These are phyloP conservation scores for Pseudomyrmex pallidus DNA, from an alignment of 1,140 invertebrate species.

Conservation along the genomic window DNA sequence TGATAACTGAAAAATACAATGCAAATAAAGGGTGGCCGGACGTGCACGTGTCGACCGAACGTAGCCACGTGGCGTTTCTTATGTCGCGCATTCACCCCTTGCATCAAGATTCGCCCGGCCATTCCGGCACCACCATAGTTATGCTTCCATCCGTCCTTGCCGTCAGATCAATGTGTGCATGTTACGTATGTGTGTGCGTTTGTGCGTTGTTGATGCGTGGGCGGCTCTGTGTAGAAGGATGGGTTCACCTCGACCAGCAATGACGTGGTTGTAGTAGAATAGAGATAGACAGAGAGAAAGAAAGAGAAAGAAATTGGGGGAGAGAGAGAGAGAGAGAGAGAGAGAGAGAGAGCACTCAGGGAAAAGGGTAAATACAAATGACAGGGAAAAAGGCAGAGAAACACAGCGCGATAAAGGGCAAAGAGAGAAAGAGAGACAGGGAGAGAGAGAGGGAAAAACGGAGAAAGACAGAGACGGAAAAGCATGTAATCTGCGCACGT, in stretches of 20 bases:
- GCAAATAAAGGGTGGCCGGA: conserved; percentile 45
- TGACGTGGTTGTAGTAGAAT: conserved; percentile 29
- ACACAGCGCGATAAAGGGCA: no score
- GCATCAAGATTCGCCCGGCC: conserved; percentile 17
- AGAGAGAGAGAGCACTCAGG: neutral
- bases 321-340: neutral
- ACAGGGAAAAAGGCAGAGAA: no score
- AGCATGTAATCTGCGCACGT: conserved; percentile 62
- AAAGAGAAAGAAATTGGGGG: conserved; percentile 14
- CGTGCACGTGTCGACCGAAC: conserved; percentile 52
- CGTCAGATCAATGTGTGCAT: conserved; percentile 34
- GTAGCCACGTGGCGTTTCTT: conserved; percentile 65
- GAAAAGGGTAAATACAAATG: no score
- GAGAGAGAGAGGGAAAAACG: neutral
- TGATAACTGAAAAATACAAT: neutral
- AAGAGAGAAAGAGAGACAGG: neutral
- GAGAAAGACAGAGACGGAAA: conserved; percentile 15
- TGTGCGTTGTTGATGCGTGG: neutral
- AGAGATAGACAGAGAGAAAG: neutral
- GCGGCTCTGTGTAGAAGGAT: conserved; percentile 15
- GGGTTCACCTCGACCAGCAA: conserved; percentile 35
- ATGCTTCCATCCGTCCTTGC: conserved; percentile 15
- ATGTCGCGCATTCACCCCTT: conserved; percentile 33
- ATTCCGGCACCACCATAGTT: conserved; percentile 33
- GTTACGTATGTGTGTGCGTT: neutral